A percentile compares a stretch with the other conserved stretches of the same genome.
Evolutionary conservation across 1,140 invertebrate species (phyloP).

Genomic region (Gonatopus flavifemur): DNA sequence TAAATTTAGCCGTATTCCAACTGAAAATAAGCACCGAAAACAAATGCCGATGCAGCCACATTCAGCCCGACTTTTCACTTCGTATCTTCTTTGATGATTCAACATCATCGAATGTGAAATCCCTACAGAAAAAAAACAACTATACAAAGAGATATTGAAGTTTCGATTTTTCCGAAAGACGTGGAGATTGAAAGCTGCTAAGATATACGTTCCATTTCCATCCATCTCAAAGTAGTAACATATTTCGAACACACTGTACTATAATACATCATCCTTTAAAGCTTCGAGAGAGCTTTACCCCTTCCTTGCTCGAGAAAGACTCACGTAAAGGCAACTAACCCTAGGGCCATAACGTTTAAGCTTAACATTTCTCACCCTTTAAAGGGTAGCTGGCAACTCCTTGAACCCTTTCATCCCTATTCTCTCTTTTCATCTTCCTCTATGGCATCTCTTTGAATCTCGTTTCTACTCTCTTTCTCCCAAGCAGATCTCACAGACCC

Average conservation of each 20-base stretch:
- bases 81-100: no score
- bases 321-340: conserved; percentile 48
- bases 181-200: background rate
- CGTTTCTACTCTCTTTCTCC: conserved; percentile 29
- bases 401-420: conserved; percentile 49
- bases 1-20: no score
- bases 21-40: no score
- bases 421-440: conserved; percentile 34
- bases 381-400: conserved; percentile 48
- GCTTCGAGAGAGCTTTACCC: conserved; percentile 35
- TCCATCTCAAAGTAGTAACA: conserved; percentile 36
- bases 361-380: conserved; percentile 56
- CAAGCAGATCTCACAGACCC: conserved; percentile 34
- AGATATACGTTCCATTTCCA: conserved; percentile 17
- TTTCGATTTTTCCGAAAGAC: no score
- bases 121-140: no score
- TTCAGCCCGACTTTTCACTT: no score
- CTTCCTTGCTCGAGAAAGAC: conserved; percentile 31
- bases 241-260: conserved; percentile 47
- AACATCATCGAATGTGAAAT: no score
- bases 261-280: conserved; percentile 57
- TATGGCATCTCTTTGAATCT: no score
- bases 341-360: conserved; percentile 54
- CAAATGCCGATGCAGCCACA: no score
- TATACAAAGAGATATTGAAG: no score